A percentile compares a stretch with the other conserved stretches of the same genome.
phyloP scores from a whole-genome alignment of 1,140 invertebrate species.

The Pantala flavescens region DNA sequence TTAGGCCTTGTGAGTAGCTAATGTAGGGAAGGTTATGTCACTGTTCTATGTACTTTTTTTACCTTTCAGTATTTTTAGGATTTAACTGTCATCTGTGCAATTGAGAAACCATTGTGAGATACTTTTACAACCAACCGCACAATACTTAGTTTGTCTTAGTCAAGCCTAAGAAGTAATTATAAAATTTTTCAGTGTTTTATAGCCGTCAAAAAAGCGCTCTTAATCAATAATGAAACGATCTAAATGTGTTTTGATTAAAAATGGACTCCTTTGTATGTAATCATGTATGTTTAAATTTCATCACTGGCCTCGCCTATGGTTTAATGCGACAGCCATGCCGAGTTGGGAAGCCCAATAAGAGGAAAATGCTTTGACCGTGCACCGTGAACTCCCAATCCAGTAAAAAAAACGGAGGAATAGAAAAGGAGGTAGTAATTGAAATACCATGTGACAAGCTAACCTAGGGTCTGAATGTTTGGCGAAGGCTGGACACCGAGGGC shows the following conservation, averaged over 20 bases:
- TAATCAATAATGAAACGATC: background rate
- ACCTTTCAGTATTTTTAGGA: background rate
- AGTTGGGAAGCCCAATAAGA: background rate
- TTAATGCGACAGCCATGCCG: background rate
- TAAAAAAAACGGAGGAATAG: too few species aligned
- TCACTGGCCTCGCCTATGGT: background rate
- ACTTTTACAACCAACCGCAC: slow-evolving; percentile 5
- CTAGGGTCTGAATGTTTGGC: too few species aligned
- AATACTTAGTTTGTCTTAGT: slow-evolving; percentile 4
- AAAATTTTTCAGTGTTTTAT: background rate
- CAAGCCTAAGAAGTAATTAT: background rate
- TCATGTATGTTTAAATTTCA: background rate
- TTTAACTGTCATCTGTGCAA: slow-evolving; percentile 6
- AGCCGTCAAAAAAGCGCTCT: slow-evolving; percentile 4
- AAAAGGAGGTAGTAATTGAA: too few species aligned
- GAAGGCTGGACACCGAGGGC: too few species aligned
- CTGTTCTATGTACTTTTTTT: background rate
- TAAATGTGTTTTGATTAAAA: background rate
- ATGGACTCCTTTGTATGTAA: background rate
- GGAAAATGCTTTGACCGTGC: background rate
- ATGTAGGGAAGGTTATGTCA: background rate
- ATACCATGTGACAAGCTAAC: too few species aligned
- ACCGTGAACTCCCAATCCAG: background rate
- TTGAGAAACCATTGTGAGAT: background rate
- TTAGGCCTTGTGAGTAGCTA: background rate